Evolutionary conservation across 2,797 vertebrate genomes (phyloP).

Genomic region (Mus minutoides): DNA sequence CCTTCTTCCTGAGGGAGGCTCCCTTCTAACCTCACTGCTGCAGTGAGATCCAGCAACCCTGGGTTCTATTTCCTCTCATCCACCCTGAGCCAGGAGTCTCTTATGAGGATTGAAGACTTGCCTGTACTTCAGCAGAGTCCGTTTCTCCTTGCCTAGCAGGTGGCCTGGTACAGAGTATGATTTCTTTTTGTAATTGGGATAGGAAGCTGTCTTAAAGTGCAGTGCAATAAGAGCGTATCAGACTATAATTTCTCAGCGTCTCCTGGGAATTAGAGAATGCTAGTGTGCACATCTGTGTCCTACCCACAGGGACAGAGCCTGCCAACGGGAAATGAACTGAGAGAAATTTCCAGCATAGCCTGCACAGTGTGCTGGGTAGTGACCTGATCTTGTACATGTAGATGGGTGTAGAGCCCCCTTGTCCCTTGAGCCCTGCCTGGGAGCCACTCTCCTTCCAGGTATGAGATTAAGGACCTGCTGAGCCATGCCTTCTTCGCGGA

Average conservation of each 20-base stretch:
- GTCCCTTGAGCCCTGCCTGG: background rate
- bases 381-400: background rate
- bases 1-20: background rate
- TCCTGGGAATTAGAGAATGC: background rate
- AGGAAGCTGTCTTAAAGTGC: background rate
- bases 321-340: no score
- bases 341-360: background rate
- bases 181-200: background rate
- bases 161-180: background rate
- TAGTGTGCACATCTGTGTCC: background rate
- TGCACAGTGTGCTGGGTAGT: background rate
- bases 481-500: slow-evolving; percentile 99
- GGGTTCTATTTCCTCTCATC: background rate
- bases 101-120: background rate
- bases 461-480: slow-evolving; percentile 97
- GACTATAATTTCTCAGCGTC: background rate
- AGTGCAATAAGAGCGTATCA: background rate
- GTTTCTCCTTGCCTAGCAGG: background rate
- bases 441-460: slow-evolving; percentile 86
- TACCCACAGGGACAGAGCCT: background rate
- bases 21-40: background rate
- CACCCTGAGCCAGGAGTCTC: background rate
- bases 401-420: background rate
- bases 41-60: background rate
- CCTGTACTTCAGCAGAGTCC: background rate